Base-by-base conservation (phyloP, 2,113 vertebrate genomes). In the Archilochus colubris region DNA sequence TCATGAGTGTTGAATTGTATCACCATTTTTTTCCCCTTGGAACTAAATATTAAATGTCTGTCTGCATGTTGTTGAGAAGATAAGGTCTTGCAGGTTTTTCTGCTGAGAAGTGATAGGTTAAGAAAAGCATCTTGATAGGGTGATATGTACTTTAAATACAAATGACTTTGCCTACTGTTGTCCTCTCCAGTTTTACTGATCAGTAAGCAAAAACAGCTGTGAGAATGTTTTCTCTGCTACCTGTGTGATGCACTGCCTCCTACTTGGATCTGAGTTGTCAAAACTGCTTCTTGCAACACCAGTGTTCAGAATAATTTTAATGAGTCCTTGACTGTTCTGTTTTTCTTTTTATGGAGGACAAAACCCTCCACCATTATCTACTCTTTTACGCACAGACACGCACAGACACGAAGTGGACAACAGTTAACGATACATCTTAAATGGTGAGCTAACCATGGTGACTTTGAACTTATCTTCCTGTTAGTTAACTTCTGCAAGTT, bases 331-430 rank as follows among this genome's bases (percentile, higher is more conserved):
- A 8, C 63, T 44, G 14, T 0, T 33, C 0, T 31, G 4, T 28
- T 10, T 10, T 44, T 25, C 6, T 40, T n/a, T 33, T 51, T 82
- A 51, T 63, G 10, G 14, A 77, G 28, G 24, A 36, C 48, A 84
- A 68, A 94, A 64, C 6, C 33, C 24, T 2, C 1, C 11, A 67
- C 13, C 7, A 10, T 16, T 16, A 48, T 8, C 75, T 59, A 6
- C 8, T 70, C 28, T 62, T 73, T 50, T 46, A 40, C 28, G 17
- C 50, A 50, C 50, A 50, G 21, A 50, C 9, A 14, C 22, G 31
- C 20, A 25, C 2, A 5, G 1, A 0, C 12, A 25, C 1, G 3
- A 12, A 54, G n/a, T 46, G 76, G 46, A 38, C 33, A 78, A 20
- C 22, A 22, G 22, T 63, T 73, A 58, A 50, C 36, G 44, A n/a